Percentiles rank a stretch among this genome's conserved stretches.
These are phyloP conservation scores for Boloria selene DNA, from an alignment of 2,888 invertebrate species.

Conservation along the genomic window DNA sequence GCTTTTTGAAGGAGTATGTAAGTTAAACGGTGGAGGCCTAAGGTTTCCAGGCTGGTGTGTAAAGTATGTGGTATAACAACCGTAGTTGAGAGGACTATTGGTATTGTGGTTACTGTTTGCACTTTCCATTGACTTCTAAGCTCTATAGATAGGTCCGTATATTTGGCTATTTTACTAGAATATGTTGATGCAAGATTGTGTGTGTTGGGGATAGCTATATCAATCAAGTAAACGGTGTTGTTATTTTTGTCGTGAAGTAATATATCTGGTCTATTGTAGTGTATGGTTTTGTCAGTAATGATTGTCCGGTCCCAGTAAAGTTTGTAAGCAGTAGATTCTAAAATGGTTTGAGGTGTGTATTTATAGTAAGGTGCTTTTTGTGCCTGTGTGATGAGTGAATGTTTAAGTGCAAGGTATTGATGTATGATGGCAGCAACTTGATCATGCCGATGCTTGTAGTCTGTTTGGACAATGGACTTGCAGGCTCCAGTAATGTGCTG, in stretches of 20 bases:
- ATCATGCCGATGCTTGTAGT: not conserved
- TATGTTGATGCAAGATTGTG: not conserved
- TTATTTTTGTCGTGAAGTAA: no score
- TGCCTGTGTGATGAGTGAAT: not conserved
- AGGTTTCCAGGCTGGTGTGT: not conserved
- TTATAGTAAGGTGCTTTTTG: not conserved
- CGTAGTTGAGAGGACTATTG: not conserved
- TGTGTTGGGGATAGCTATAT: not conserved
- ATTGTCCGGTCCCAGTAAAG: no score
- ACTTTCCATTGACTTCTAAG: not conserved
- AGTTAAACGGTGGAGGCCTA: not conserved
- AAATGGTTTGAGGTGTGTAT: no score
- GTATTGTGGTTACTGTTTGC: not conserved
- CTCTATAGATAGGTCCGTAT: not conserved
- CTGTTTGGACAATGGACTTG: not conserved
- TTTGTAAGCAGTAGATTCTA: no score
- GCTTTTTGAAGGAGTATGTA: no score
- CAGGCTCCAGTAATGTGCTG: not conserved
- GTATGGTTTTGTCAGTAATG: no score
- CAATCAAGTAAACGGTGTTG: no score
- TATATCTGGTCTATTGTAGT: no score
- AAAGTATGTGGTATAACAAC: not conserved
- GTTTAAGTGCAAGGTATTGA: not conserved
- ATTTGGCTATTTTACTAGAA: not conserved
- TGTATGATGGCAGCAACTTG: no score